Conservation (phyloP, 2,113 vertebrate species). For the Sterrhoptilus dennistouni region DNA sequence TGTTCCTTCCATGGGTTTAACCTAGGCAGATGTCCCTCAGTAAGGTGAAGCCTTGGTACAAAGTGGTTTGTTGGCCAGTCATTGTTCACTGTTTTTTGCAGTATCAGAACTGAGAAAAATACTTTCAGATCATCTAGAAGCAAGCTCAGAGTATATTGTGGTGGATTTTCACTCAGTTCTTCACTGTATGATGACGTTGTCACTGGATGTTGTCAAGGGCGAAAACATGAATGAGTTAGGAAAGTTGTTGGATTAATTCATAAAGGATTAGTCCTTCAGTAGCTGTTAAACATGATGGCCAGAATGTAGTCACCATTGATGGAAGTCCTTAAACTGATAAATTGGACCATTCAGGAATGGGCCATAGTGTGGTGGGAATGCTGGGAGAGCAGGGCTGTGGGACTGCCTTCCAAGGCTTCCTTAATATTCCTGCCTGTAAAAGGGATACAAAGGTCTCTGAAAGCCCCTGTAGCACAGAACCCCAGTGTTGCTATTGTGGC, state of each 20-base stretch:
- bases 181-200: neutral
- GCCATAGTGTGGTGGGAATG: rapidly evolving
- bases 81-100: neutral
- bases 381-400: neutral
- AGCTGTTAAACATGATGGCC: neutral
- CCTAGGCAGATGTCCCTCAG: neutral
- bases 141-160: neutral
- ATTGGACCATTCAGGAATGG: neutral
- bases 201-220: neutral
- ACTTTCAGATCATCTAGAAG: neutral
- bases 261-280: neutral
- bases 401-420: neutral
- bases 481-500: neutral
- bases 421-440: neutral
- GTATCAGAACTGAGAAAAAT: neutral
- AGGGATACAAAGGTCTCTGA: neutral
- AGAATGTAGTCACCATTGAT: neutral
- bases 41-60: neutral
- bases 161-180: neutral
- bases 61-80: neutral
- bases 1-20: neutral
- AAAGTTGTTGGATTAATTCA: neutral
- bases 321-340: neutral
- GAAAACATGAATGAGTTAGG: neutral
- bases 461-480: neutral